phyloP scores from a whole-genome alignment of 92 coral and sea anemone genomes.

The Nematostella vectensis region DNA sequence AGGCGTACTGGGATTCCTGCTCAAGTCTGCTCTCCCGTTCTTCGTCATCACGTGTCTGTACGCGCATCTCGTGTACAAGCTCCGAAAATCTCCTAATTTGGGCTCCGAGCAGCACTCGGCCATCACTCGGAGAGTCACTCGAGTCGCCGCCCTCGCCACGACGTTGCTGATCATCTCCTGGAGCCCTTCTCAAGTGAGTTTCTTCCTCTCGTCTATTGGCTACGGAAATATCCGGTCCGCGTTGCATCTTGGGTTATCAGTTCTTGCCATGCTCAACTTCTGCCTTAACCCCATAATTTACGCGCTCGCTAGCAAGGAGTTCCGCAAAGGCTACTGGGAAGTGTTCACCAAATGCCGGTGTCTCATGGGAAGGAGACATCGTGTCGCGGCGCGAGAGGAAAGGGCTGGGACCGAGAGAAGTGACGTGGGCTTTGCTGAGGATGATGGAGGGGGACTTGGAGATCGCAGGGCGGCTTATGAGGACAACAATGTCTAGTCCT shows the following conservation, averaged over 20 bases:
- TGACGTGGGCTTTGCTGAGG: not conserved
- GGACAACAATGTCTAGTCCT: no score
- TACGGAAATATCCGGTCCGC: constrained; percentile 21
- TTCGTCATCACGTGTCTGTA: constrained; percentile 46
- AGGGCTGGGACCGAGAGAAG: not conserved
- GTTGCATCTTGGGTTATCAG: constrained; percentile 29
- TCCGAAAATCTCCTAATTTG: no score
- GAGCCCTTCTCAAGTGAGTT: constrained; percentile 47
- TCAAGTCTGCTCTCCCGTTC: constrained; percentile 62
- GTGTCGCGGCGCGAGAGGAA: not conserved
- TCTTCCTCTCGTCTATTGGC: constrained; percentile 38
- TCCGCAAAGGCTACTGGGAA: constrained; percentile 60
- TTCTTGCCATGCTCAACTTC: constrained; percentile 48
- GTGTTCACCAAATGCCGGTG: not conserved
- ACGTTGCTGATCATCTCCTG: constrained; percentile 57
- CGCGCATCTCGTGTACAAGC: constrained; percentile 55
- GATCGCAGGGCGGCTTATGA: no score
- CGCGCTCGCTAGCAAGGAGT: constrained; percentile 47
- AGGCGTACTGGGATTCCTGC: constrained; percentile 34
- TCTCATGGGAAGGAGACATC: no score
- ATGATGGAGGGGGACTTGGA: not conserved
- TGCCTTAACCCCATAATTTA: constrained; percentile 59
- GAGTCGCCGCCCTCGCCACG: constrained; percentile 52
- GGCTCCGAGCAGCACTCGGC: no score
- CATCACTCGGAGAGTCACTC: constrained; percentile 43